Conservation (phyloP, 2,113 vertebrate genomes). For the Gulo gulo region DNA sequence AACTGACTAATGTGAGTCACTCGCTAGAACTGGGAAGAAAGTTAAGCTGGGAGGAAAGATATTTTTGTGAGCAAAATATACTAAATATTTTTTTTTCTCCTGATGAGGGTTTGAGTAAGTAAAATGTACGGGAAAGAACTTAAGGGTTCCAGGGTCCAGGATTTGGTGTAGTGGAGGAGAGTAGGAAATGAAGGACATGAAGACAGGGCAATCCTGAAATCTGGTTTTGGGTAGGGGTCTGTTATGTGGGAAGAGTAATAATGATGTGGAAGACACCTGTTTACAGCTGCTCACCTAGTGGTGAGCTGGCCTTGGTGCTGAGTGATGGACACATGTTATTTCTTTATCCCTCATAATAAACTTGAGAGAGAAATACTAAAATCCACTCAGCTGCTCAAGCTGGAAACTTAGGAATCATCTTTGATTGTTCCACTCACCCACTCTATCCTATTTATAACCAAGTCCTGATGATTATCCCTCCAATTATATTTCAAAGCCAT, state of each 20-base stretch:
- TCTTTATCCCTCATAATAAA: background rate
- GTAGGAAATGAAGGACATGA: conserved; percentile 5
- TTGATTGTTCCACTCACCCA: background rate
- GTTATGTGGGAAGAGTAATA: background rate
- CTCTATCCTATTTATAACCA: background rate
- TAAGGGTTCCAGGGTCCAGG: background rate
- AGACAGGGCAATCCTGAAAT: background rate
- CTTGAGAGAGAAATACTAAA: background rate
- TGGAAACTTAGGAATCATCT: background rate
- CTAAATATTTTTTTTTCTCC: background rate
- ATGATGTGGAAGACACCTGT: background rate
- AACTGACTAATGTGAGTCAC: conserved; percentile 37
- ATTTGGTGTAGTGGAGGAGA: background rate
- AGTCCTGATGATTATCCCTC: background rate
- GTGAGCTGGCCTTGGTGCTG: background rate
- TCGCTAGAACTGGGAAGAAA: conserved; percentile 23
- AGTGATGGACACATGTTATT: background rate
- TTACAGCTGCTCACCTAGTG: background rate
- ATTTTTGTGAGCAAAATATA: conserved; percentile 49
- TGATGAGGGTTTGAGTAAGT: conserved; percentile 16
- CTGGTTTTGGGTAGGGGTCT: background rate
- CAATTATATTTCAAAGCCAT: background rate
- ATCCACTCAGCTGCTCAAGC: background rate
- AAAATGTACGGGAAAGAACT: conserved; percentile 37
- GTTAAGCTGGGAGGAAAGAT: conserved; percentile 16